Base-by-base conservation (phyloP, 2,113 vertebrate species). In the Isichthys henryi region DNA sequence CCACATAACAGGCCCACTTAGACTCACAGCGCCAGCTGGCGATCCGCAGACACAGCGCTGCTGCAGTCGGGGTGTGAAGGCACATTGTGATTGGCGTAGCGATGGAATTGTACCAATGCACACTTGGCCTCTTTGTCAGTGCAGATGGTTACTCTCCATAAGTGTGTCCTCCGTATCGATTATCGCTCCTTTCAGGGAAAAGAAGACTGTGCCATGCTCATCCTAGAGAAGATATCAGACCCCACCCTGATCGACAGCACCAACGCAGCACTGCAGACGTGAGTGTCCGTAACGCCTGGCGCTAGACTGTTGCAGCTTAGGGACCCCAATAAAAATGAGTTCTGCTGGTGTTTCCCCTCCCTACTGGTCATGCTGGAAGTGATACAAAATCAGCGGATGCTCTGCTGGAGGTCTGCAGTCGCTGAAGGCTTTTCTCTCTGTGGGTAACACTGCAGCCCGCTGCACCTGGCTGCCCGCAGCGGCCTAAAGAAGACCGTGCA, bases 251-350 rank as follows among this genome's bases (percentile, higher is more conserved):
- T 99, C 85, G 97, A 97, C 35, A 95, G 97, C 94, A 97, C 97
- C 83, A 99, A 99, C 53, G 94, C 95, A 70, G 96, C 97, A 45
- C 96, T 98, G 92, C 98, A 99, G 93, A 99, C 98, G 98, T 99
- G 95, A 97, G 98, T 98, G 56, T 27, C 19, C 10, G 27, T 74
- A 56, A 56, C 4, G 27, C 43, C 23, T 11, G 31, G 21, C 6
- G 5, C 49, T 43, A 1, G 62, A 23, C 70, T 83, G 21, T 1
- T 77, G 31, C 0, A 5, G 70, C 70, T 77, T 35, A 17, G 70
- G 31, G 11, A 39, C 31, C 62, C 62, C 62, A 66, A 11, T 19
- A 77, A 19, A 77, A 77, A 66, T 27, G 0, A 27, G 62, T 11
- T 66, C n/a, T 66, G 58, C 23, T 66, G n/a, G 7, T 10, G 23